phyloP scores from a whole-genome alignment of 2,797 vertebrate species.

The Sorex maritimensis region DNA sequence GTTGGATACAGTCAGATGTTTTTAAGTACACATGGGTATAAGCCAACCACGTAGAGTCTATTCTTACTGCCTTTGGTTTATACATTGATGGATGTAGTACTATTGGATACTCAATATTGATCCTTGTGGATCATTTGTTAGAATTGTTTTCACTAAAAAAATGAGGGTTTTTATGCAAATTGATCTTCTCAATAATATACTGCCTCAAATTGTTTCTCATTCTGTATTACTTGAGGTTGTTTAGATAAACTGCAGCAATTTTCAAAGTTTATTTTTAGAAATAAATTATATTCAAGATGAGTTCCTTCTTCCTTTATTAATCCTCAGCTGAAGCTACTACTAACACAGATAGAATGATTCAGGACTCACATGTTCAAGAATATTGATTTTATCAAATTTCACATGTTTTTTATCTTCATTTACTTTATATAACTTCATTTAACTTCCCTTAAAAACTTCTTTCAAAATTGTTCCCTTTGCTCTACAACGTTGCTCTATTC shows the following conservation, averaged over 20 bases:
- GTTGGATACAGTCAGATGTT: neutral
- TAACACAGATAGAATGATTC: neutral
- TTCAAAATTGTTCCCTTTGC: neutral
- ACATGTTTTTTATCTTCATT: no score
- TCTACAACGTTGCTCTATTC: neutral
- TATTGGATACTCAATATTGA: neutral
- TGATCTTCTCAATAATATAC: no score
- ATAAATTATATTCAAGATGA: neutral
- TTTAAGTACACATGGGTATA: neutral
- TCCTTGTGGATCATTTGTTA: neutral
- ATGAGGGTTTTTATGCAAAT: no score
- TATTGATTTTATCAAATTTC: conserved; percentile 6
- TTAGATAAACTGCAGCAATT: no score
- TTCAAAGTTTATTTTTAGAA: neutral
- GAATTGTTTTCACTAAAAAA: no score
- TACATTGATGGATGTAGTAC: neutral
- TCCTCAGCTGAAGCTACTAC: neutral
- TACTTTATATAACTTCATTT: no score
- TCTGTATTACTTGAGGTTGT: no score
- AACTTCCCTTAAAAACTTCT: neutral
- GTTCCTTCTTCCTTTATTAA: neutral
- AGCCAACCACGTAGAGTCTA: neutral
- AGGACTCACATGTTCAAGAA: neutral
- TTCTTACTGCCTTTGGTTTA: neutral
- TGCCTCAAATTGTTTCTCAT: no score